Conservation (phyloP, 2,888 invertebrate species). For the Mesochorus sp. region DNA sequence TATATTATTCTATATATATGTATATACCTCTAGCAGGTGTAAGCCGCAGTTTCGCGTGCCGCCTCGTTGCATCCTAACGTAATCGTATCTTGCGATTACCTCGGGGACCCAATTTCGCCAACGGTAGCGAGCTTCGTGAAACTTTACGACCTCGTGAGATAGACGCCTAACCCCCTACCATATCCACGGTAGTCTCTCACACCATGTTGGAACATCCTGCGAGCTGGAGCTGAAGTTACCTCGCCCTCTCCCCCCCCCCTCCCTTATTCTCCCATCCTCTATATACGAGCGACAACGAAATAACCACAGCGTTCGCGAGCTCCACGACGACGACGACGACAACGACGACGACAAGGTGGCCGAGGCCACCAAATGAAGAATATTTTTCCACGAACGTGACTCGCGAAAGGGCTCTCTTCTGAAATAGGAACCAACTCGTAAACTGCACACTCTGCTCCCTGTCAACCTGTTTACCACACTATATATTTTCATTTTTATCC, state of each 20-base stretch:
- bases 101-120: conserved; percentile 65
- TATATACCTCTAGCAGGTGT: conserved; percentile 51
- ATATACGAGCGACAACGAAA: conserved; percentile 44
- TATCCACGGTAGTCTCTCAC: conserved; percentile 12
- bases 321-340: conserved; percentile 5
- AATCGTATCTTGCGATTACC: conserved; percentile 66
- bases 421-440: conserved; percentile 49
- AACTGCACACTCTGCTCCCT: neutral
- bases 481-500: conserved; percentile 16
- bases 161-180: conserved; percentile 32
- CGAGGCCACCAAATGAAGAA: conserved; percentile 57
- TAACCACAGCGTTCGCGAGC: conserved; percentile 34
- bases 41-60: conserved; percentile 61
- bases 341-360: conserved; percentile 29
- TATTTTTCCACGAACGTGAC: conserved; percentile 58
- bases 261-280: neutral
- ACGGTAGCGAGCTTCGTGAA: conserved; percentile 62
- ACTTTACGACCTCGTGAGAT: conserved; percentile 63
- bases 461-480: neutral
- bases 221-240: neutral
- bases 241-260: neutral
- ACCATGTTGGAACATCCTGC: conserved; percentile 9
- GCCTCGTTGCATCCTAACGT: conserved; percentile 63
- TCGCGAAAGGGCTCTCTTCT: conserved; percentile 7
- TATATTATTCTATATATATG: neutral